Conservation (phyloP, 2,797 vertebrate species). For the Crypturellus tataupa region DNA sequence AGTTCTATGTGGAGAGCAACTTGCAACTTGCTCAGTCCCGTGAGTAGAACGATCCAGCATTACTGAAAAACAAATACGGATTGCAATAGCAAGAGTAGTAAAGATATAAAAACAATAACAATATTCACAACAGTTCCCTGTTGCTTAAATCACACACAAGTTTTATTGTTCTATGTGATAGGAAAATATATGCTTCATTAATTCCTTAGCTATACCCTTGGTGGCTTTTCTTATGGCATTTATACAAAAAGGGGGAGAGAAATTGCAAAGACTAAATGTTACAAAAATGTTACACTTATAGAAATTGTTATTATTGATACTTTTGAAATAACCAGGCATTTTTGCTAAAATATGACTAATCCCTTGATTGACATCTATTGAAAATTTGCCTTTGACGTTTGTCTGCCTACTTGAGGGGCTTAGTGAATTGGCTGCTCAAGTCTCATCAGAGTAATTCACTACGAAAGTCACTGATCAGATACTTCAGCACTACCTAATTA, state of each 20-base stretch:
- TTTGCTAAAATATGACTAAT: neutral
- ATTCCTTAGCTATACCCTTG: neutral
- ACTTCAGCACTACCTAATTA: neutral
- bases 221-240: neutral
- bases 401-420: neutral
- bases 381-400: neutral
- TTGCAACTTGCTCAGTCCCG: neutral
- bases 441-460: neutral
- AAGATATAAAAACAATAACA: neutral
- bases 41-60: neutral
- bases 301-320: neutral
- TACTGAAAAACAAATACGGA: neutral
- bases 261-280: neutral
- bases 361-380: neutral
- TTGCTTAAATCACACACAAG: neutral
- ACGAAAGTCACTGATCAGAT: neutral
- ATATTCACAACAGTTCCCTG: neutral
- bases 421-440: neutral
- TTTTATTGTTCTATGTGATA: neutral
- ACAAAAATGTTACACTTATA: neutral
- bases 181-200: neutral
- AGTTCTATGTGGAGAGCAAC: neutral
- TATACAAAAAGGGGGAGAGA: fast-evolving
- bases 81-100: neutral
- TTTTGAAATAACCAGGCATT: neutral